These are phyloP conservation scores for Parotocinclus haroldoi DNA, from an alignment of 2,797 vertebrate species.

Conservation along the genomic window DNA sequence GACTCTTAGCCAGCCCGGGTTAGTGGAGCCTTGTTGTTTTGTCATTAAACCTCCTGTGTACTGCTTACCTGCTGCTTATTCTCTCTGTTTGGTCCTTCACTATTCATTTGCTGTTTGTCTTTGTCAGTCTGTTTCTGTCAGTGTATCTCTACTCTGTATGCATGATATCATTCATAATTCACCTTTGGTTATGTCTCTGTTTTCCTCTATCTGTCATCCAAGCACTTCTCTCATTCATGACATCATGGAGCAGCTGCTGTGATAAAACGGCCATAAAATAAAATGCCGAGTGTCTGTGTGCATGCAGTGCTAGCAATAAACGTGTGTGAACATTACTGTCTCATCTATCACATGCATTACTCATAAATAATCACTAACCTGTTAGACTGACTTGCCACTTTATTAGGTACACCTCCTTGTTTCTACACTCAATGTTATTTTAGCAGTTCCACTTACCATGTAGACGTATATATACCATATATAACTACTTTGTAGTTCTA, in stretches of 20 bases:
- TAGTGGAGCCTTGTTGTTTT: background rate
- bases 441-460: no score
- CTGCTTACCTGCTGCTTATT: background rate
- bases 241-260: constrained; percentile 10
- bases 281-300: constrained; percentile 51
- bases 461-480: no score
- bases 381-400: no score
- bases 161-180: constrained; percentile 9
- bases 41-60: background rate
- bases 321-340: no score
- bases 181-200: constrained; percentile 6
- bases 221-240: constrained; percentile 10
- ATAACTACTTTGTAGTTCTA: no score
- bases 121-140: background rate
- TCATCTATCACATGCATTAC: no score
- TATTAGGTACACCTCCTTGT: no score
- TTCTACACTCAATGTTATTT: no score
- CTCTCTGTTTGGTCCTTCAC: background rate
- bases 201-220: constrained; percentile 25
- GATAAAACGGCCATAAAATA: constrained; percentile 51
- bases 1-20: no score
- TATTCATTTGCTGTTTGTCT: background rate
- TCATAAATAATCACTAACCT: no score
- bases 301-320: constrained; percentile 1
- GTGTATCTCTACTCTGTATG: background rate